Conservation (phyloP, 1,140 invertebrate genomes). For the Holotrichia oblita region DNA sequence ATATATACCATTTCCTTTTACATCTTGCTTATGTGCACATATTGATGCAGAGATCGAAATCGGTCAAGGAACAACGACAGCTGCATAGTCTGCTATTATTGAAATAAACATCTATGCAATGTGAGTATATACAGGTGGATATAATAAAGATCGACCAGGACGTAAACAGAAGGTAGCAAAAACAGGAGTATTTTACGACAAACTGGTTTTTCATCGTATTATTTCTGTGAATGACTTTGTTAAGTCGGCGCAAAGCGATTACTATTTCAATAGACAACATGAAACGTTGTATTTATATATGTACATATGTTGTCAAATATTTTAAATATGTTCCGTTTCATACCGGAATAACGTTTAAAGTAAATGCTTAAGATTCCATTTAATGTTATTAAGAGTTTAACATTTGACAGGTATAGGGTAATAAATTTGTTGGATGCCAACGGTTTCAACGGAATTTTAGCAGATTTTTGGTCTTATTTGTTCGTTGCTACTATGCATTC, state of each 20-base stretch:
- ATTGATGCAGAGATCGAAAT: background rate
- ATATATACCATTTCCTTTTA: constrained; percentile 16
- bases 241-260: background rate
- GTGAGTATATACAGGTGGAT: background rate
- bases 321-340: too few species aligned
- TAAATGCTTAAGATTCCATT: too few species aligned
- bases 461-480: too few species aligned
- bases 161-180: background rate
- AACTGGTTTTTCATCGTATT: background rate
- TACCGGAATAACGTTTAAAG: too few species aligned
- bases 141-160: background rate
- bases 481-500: too few species aligned
- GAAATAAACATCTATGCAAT: background rate
- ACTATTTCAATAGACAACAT: background rate
- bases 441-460: too few species aligned
- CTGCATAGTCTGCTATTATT: constrained; percentile 7
- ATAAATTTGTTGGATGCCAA: too few species aligned
- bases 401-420: too few species aligned
- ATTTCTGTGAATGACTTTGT: background rate
- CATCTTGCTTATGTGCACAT: constrained; percentile 15
- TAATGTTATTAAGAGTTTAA: too few species aligned
- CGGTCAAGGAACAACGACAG: background rate
- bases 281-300: too few species aligned
- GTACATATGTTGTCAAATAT: too few species aligned
- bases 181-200: background rate